A percentile compares a stretch with the other conserved stretches of the same genome.
Conservation (phyloP, 2,888 invertebrate species). For the Cheiracanthium punctorium region DNA sequence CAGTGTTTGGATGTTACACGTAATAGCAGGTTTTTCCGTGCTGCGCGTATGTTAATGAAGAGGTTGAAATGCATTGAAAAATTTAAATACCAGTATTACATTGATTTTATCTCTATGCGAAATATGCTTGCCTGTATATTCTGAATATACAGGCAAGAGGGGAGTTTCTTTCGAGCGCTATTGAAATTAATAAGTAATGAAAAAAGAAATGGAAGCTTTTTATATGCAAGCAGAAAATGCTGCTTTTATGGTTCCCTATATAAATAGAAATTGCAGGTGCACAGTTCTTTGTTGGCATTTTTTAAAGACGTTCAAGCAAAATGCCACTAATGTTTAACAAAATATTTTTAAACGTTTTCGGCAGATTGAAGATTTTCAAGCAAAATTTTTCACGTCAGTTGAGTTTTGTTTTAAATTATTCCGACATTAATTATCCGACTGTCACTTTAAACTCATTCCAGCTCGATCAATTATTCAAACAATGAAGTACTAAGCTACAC, state of each 20-base stretch:
- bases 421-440: constrained; percentile 13
- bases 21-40: constrained; percentile 39
- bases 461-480: constrained; percentile 13
- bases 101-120: constrained; percentile 59
- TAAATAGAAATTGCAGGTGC: constrained; percentile 59
- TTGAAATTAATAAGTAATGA: constrained; percentile 55
- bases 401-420: constrained; percentile 41
- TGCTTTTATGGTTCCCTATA: constrained; percentile 44
- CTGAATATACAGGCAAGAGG: constrained; percentile 13
- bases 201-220: constrained; percentile 26
- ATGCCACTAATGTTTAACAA: constrained; percentile 36
- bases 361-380: background rate
- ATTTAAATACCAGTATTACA: constrained; percentile 64
- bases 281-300: constrained; percentile 56
- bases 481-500: background rate
- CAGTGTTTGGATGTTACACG: constrained; percentile 46
- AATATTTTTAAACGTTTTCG: constrained; percentile 21
- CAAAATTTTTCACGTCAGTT: constrained; percentile 7
- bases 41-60: constrained; percentile 63
- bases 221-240: background rate
- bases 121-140: too few species aligned
- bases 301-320: constrained; percentile 37
- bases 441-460: constrained; percentile 1
- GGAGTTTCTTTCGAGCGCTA: constrained; percentile 20
- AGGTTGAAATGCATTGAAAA: constrained; percentile 69